A percentile compares a stretch with the other conserved stretches of the same genome.
These are phyloP conservation scores for Macrophya alboannulata DNA, from an alignment of 2,888 invertebrate species.

Conservation along the genomic window DNA sequence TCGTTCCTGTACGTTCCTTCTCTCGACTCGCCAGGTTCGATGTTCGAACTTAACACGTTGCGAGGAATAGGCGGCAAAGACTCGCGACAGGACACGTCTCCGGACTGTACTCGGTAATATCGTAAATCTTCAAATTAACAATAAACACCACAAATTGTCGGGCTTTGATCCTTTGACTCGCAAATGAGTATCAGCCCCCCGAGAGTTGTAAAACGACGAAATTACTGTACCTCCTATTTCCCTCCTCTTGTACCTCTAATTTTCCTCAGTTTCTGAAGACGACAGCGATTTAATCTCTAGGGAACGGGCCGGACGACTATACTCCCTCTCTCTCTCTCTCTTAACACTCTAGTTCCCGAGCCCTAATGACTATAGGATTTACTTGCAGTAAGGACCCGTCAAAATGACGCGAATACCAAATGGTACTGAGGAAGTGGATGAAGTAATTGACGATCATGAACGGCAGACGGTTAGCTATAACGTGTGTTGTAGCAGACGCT, in stretches of 20 bases:
- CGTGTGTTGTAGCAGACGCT: neutral
- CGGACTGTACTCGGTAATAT: conserved; percentile 48
- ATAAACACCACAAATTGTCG: conserved; percentile 74
- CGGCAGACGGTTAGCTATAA: neutral
- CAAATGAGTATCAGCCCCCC: conserved; percentile 66
- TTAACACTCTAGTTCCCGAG: conserved; percentile 8
- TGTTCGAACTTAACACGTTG: conserved; percentile 41
- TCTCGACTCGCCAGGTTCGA: conserved; percentile 57
- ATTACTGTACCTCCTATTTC: conserved; percentile 55
- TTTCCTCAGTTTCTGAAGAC: conserved; percentile 12
- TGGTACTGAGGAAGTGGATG: neutral
- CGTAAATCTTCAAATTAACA: conserved; percentile 74
- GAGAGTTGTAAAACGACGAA: conserved; percentile 66
- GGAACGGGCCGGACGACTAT: neutral
- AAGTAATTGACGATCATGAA: neutral
- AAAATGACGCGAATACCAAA: neutral
- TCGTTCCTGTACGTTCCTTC: conserved; percentile 60
- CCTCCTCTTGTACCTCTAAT: neutral
- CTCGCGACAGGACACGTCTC: neutral
- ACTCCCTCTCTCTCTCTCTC: conserved; percentile 4
- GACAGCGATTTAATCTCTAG: conserved; percentile 28
- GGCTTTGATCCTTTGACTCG: conserved; percentile 64
- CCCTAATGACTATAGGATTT: conserved; percentile 29
- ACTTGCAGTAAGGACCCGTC: conserved; percentile 30
- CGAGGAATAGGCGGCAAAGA: neutral